Base-by-base conservation (phyloP, 2,113 vertebrate genomes). In the Cebidichthys violaceus region DNA sequence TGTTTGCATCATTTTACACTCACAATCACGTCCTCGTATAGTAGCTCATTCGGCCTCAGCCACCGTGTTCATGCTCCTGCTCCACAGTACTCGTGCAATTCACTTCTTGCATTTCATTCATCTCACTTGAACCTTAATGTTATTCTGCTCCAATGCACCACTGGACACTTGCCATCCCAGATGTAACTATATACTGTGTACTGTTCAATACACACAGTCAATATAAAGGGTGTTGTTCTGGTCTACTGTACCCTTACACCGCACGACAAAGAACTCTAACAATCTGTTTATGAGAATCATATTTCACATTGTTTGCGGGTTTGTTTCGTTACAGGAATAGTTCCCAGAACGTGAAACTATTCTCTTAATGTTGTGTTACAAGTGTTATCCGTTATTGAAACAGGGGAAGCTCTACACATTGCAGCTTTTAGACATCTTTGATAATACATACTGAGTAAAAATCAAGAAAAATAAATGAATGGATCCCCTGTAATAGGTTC, bases 21-120 rank as follows among this genome's bases (percentile, higher is more conserved):
- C 70, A 73, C 82, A n/a, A n/a, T n/a, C n/a, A 78, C 6, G 52
- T 70, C 76, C 47, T 75, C 71, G 84, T 82, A 83, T 82, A 83
- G 85, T 74, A 82, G 64, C 59, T 87, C 69, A 68, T 79, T 83
- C 75, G 47, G 78, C 89, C 85, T 62, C 27, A 45, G 88, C 90
- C 80, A 4, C 14, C 37, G 11, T 74, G 78, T 83, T 85, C 74
- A 39, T 73, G 76, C 68, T 75, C 41, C 39, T 29, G 60, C 57
- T 81, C 39, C 68, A 64, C 41, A 47, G 57, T 41, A 55, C 69
- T 62, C 60, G 35, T 29, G 62, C 74, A 82, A 57, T 57, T 69
- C 17, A 13, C 74, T 62, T 55, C 43, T 74, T 83, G 76, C 67
- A 43, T 83, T 87, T 85, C 57, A 70, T 64, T 81, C 27, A 78